Evolutionary conservation across 2,888 invertebrate genomes (phyloP), one percentile per base, ranked within the genome.

Genomic region (Mycalesis mineus): DNA sequence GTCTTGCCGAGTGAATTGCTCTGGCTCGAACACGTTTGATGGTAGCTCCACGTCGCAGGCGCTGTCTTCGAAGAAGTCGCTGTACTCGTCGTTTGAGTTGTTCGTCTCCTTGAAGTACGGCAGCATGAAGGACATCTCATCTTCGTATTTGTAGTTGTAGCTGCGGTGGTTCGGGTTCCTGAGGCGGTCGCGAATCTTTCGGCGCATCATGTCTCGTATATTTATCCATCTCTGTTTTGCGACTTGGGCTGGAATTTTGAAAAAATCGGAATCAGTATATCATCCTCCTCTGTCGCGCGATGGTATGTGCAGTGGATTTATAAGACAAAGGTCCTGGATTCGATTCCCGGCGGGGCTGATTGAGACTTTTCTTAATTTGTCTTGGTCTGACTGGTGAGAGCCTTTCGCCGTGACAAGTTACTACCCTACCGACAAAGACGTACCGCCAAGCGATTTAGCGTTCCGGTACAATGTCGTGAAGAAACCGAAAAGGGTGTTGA

Each of bases 161-260:
- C 68, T 73, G 50, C 73, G 70, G 3, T 71, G 73, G 48, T 69
- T 67, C 0, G 81, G 81, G 60, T 82, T 76, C 9, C 76, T 73
- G 0, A 79, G 65, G 0, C 86, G 73, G 6, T 81, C 80, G 0
- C 78, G 73, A 29, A 83, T 69, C 62, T 80, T 84, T 1, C 83
- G 70, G 0, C 86, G 75, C 84, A 88, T 82, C 84, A 84, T 83
- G 37, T 88, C 88, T 0, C 88, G 63, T 13, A 88, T 88, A 70
- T 87, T 88, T 15, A 83, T 74, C 87, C 88, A 88, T 51, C 88
- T 68, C 0, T 53, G 53, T 13, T 53, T 53, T 3, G 53, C 53
- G 1, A 77, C 64, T n/a, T 68, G 63, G 0, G 81, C 86, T 86
- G 77, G n/a, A n/a, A n/a, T n/a, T n/a, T n/a, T n/a, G n/a, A n/a